These are phyloP conservation scores for Campoletis raptor DNA, from an alignment of 2,888 invertebrate genomes.

Conservation along the genomic window DNA sequence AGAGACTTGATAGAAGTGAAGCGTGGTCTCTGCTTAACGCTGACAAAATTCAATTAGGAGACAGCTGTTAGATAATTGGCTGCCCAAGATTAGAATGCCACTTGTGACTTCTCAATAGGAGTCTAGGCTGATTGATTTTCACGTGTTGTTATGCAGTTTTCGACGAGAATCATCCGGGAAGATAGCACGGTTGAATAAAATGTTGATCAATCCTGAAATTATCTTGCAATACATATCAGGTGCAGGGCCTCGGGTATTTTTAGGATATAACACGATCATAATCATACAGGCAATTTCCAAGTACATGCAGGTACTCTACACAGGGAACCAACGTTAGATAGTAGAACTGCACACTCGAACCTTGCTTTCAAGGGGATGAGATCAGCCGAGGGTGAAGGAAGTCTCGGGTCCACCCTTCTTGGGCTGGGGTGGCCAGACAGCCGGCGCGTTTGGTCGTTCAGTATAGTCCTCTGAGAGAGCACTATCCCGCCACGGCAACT, in stretches of 20 bases:
- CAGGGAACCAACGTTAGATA: neutral
- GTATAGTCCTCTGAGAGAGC: constrained; percentile 35
- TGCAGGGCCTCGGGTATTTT: neutral
- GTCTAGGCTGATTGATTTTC: neutral
- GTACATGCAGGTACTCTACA: neutral
- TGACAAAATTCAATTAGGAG: too few relatives aligned
- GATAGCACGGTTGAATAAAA: neutral
- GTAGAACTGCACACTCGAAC: neutral
- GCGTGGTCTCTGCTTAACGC: too few relatives aligned
- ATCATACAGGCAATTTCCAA: neutral
- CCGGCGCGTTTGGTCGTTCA: constrained; percentile 51
- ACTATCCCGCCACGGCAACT: constrained; percentile 69
- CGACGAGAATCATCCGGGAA: neutral
- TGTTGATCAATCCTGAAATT: neutral
- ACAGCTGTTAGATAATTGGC: too few relatives aligned
- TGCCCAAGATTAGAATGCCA: too few relatives aligned
- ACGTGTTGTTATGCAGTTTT: neutral
- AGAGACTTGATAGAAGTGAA: too few relatives aligned
- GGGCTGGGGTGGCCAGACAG: constrained; percentile 47
- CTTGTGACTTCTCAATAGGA: neutral
- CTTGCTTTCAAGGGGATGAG: constrained; percentile 44
- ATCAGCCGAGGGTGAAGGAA: constrained; percentile 58
- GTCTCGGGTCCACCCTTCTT: constrained; percentile 50
- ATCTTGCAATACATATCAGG: neutral
- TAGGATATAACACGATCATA: neutral